Evolutionary conservation across 1,140 invertebrate genomes (phyloP).

Genomic region (Panagrolaimus sp.): DNA sequence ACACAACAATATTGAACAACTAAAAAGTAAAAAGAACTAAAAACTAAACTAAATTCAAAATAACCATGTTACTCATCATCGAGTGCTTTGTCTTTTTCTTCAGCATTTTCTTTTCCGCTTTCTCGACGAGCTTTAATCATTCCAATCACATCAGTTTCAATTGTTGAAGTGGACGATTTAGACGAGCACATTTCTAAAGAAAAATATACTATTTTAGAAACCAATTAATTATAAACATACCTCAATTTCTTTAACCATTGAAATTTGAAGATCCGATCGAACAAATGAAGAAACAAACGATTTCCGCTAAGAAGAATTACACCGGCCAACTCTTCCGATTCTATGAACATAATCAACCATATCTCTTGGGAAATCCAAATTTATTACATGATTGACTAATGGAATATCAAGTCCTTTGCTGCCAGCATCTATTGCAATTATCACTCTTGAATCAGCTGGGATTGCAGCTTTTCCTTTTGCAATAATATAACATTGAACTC

Average conservation of each 20-base stretch:
- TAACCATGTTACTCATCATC: no score
- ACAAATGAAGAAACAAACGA: slow-evolving; percentile 31
- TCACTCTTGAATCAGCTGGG: not conserved
- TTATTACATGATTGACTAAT: slow-evolving; percentile 74
- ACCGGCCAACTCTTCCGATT: slow-evolving; percentile 77
- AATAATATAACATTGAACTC: not conserved
- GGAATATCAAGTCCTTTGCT: slow-evolving; percentile 81
- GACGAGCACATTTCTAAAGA: slow-evolving; percentile 12
- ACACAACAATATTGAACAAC: no score
- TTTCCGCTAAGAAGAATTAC: not conserved
- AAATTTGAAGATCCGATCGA: slow-evolving; percentile 22
- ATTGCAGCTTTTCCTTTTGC: not conserved
- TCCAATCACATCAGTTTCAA: slow-evolving; percentile 19
- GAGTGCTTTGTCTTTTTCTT: no score
- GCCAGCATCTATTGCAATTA: slow-evolving; percentile 79
- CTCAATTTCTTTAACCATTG: slow-evolving; percentile 24
- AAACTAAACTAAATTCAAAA: no score
- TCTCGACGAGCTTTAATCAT: not conserved
- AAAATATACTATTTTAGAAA: not conserved
- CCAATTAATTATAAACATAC: slow-evolving; percentile 15
- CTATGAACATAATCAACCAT: slow-evolving; percentile 86
- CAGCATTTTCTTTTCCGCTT: no score
- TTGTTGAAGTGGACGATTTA: slow-evolving; percentile 15
- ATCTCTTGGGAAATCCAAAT: slow-evolving; percentile 84
- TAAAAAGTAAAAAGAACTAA: no score